A percentile compares a stretch with the other conserved stretches of the same genome.
Conservation (phyloP, 2,888 invertebrate species). For the Caenorhabditis imperialis region DNA sequence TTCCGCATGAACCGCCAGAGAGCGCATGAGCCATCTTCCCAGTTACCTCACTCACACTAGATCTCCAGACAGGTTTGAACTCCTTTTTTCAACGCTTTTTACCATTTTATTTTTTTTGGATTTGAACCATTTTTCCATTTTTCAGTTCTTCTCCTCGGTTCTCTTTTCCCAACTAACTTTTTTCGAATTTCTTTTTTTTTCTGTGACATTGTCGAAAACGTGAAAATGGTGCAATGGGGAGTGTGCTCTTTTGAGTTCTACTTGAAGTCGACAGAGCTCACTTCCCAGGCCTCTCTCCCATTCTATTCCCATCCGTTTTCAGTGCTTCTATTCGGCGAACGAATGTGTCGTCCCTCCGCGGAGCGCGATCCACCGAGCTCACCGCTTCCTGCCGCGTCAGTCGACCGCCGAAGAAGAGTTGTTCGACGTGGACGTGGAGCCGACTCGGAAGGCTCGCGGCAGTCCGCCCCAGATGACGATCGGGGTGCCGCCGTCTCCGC, state of each 20-base stretch:
- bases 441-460: conserved; percentile 5
- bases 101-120: conserved; percentile 20
- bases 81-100: conserved; percentile 29
- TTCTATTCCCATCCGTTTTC: conserved; percentile 16
- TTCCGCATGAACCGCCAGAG: too few species aligned
- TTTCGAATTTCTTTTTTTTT: conserved; percentile 19
- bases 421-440: conserved; percentile 32
- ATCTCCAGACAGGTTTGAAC: conserved; percentile 53
- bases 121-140: conserved; percentile 10
- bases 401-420: conserved; percentile 49
- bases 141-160: conserved; percentile 31
- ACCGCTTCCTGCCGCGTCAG: conserved; percentile 44
- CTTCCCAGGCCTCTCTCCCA: neutral
- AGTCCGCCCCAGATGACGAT: conserved; percentile 13
- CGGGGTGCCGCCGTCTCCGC: conserved; percentile 14
- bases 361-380: conserved; percentile 28
- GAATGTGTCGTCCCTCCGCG: conserved; percentile 45
- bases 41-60: conserved; percentile 28
- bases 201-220: too few species aligned
- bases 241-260: too few species aligned
- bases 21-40: conserved; percentile 28
- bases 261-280: too few species aligned
- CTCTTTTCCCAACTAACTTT: conserved; percentile 34
- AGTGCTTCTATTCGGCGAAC: conserved; percentile 55
- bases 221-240: too few species aligned